These are phyloP conservation scores for Sebastolobus altivelis DNA, from an alignment of 2,797 vertebrate species.

Conservation along the genomic window DNA sequence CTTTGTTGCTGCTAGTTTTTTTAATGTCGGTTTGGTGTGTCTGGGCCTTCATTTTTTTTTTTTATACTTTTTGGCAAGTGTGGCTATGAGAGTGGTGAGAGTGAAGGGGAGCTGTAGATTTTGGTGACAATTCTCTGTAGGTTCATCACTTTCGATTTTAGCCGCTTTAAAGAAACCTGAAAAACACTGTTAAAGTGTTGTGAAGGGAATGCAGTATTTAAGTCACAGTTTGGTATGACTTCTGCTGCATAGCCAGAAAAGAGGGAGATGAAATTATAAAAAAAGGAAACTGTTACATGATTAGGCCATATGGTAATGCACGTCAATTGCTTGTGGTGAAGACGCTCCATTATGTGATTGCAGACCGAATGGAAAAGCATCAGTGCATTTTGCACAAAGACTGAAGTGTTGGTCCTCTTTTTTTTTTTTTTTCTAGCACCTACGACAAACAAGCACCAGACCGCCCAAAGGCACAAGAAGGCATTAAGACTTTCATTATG, in stretches of 20 bases:
- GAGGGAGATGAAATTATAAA: not conserved
- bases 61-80: no score
- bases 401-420: conserved; percentile 6
- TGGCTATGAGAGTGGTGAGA: no score
- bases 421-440: conserved; percentile 13
- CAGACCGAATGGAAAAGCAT: conserved; percentile 1
- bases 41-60: no score
- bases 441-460: conserved; percentile 33
- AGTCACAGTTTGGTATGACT: not conserved
- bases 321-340: conserved; percentile 4
- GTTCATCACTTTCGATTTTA: not conserved
- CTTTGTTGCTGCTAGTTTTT: no score
- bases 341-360: conserved; percentile 6
- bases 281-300: not conserved
- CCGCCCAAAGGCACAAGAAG: conserved; percentile 28
- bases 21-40: no score
- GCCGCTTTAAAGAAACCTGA: not conserved
- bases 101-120: not conserved
- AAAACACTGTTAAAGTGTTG: not conserved
- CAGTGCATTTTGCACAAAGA: not conserved
- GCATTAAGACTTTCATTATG: conserved; percentile 69
- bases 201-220: not conserved
- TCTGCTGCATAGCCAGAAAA: not conserved
- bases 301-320: conserved; percentile 4
- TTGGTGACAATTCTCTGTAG: not conserved